Percentiles rank a stretch among this genome's conserved stretches.
phyloP scores from a whole-genome alignment of 35 echinoderm and acorn worm species.

The Hemicentrotus pulcherrimus region DNA sequence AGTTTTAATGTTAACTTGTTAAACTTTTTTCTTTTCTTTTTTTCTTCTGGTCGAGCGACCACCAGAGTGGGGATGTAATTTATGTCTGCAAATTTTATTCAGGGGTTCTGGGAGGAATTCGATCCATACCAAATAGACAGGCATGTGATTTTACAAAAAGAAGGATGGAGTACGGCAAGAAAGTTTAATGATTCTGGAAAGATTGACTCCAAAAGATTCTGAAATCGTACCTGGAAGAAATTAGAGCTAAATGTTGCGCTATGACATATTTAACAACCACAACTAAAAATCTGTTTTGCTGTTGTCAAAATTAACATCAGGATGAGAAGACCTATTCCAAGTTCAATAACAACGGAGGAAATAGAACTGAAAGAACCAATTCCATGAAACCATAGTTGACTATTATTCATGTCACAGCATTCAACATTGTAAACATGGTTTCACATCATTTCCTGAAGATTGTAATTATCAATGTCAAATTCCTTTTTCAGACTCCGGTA shows the following conservation, averaged over 20 bases:
- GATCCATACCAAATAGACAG: background rate
- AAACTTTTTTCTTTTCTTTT: background rate
- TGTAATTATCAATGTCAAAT: background rate
- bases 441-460: background rate
- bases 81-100: background rate
- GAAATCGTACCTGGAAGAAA: too few species aligned
- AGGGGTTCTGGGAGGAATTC: background rate
- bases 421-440: background rate
- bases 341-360: background rate
- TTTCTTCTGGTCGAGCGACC: background rate
- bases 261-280: too few species aligned
- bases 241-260: too few species aligned
- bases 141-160: background rate
- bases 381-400: background rate
- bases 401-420: background rate
- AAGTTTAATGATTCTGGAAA: background rate
- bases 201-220: background rate
- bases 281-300: too few species aligned
- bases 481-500: background rate
- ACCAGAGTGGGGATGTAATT: background rate
- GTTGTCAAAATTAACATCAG: background rate
- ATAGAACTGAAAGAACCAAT: background rate
- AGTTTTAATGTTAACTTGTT: background rate
- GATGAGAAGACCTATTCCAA: background rate
- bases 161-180: background rate